These are phyloP conservation scores for Vulpes lagopus DNA, from an alignment of 2,113 vertebrate species.

Conservation along the genomic window DNA sequence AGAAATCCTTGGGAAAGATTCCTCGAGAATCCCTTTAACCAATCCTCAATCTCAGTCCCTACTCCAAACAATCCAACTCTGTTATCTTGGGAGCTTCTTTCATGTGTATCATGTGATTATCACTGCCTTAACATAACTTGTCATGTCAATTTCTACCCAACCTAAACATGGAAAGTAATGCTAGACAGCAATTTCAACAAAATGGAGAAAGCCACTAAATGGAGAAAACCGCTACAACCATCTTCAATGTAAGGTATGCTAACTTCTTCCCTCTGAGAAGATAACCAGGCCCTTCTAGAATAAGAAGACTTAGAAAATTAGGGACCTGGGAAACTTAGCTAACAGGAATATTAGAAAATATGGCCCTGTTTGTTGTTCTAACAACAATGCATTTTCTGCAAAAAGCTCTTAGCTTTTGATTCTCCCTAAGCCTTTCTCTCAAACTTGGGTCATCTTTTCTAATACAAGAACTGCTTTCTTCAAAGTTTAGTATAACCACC, in stretches of 20 bases:
- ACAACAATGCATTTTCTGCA: background rate
- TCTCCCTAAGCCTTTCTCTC: background rate
- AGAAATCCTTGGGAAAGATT: background rate
- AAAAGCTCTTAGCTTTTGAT: conserved; percentile 10
- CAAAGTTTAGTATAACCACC: background rate
- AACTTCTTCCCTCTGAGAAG: background rate
- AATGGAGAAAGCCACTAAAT: background rate
- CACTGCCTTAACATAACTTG: background rate
- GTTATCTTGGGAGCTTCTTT: background rate
- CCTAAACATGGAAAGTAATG: background rate
- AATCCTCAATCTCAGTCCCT: background rate
- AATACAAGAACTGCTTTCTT: background rate
- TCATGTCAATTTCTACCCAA: background rate
- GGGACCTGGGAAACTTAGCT: background rate
- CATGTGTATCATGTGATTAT: background rate
- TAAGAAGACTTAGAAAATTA: background rate
- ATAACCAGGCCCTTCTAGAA: background rate
- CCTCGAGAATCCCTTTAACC: conserved; percentile 13
- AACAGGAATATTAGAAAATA: background rate
- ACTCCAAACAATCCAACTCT: background rate
- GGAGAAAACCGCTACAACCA: background rate
- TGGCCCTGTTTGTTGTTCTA: background rate
- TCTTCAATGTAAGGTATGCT: background rate
- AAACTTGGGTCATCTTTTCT: conserved; percentile 21
- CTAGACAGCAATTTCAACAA: background rate